Conservation (phyloP, 2,888 invertebrate species). For the Lithophane socia region DNA sequence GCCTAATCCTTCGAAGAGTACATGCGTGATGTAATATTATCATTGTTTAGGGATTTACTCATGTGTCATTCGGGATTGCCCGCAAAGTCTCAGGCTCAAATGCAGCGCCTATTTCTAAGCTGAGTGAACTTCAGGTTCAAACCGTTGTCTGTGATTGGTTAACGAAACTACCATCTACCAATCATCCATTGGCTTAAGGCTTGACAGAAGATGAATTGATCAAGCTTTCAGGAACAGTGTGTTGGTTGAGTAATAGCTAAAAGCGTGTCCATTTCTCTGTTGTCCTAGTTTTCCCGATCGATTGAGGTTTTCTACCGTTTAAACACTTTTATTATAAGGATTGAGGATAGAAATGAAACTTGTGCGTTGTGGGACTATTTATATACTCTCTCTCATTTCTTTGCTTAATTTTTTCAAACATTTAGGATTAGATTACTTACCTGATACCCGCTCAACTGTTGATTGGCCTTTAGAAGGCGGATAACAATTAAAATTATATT, state of each 20-base stretch:
- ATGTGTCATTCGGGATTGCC: neutral
- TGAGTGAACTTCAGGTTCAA: neutral
- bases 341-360: conserved; percentile 3
- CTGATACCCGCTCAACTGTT: no score
- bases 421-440: neutral
- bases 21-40: neutral
- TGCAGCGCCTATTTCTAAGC: neutral
- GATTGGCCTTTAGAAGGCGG: no score
- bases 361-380: neutral
- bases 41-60: neutral
- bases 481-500: no score
- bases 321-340: conserved; percentile 22
- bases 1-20: no score
- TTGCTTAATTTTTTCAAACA: neutral
- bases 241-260: conserved; percentile 14
- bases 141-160: neutral
- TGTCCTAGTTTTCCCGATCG: conserved; percentile 39
- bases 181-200: neutral
- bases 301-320: conserved; percentile 1
- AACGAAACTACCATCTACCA: neutral
- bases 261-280: neutral
- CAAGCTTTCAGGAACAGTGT: neutral
- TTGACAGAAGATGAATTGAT: conserved; percentile 11
- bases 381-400: neutral
- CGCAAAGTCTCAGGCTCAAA: neutral